Evolutionary conservation across 2,113 vertebrate genomes (phyloP).

Genomic region (Atractosteus spatula): DNA sequence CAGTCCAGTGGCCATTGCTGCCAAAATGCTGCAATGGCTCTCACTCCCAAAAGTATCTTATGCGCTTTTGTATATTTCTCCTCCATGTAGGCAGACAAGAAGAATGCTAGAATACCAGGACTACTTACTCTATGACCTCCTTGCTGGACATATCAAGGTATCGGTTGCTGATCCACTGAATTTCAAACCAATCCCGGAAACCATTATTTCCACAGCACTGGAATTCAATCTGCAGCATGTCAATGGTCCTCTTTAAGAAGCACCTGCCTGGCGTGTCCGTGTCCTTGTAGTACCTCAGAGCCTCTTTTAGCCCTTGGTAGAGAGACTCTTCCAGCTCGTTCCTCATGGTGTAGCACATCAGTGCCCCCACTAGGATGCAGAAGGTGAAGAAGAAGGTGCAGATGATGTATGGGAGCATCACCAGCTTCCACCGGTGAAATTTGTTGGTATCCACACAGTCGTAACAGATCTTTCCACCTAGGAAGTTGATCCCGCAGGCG

Average conservation of each 20-base stretch:
- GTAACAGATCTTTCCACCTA: constrained; percentile 85
- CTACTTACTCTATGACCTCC: constrained; percentile 80
- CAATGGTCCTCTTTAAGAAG: constrained; percentile 79
- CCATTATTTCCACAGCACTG: constrained; percentile 81
- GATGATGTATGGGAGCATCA: constrained; percentile 80
- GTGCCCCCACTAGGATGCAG: constrained; percentile 75
- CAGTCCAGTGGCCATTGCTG: no score
- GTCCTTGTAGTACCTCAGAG: constrained; percentile 80
- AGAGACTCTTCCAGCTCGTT: constrained; percentile 77
- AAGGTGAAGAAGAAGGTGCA: constrained; percentile 84
- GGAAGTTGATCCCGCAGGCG: constrained; percentile 80
- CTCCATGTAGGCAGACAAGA: no score
- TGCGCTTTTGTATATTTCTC: no score
- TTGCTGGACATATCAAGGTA: constrained; percentile 81
- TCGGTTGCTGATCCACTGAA: constrained; percentile 81
- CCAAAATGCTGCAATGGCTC: no score
- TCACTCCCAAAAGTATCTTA: no score
- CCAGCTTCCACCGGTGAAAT: constrained; percentile 78
- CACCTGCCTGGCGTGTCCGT: constrained; percentile 82
- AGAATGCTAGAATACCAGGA: neutral
- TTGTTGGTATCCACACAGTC: constrained; percentile 78
- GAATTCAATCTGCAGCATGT: constrained; percentile 79
- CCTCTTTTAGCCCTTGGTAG: constrained; percentile 68
- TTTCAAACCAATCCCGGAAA: constrained; percentile 83
- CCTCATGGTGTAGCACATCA: constrained; percentile 81